Percentiles rank a stretch among this genome's conserved stretches.
Conservation (phyloP, 1,140 invertebrate genomes). For the Copidosoma floridanum region DNA sequence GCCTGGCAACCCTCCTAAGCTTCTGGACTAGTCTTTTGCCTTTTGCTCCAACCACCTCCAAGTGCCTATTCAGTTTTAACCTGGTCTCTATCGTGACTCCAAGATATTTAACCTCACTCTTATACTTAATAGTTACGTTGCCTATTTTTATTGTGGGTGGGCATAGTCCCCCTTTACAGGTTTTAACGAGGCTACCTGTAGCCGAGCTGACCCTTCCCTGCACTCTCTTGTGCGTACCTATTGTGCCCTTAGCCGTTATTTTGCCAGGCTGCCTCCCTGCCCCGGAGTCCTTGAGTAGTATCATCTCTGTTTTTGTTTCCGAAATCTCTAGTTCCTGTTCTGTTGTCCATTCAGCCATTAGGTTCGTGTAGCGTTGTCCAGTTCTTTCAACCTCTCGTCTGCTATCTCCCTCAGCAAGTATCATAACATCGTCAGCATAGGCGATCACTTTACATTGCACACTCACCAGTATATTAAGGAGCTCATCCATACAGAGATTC, state of each 20-base stretch:
- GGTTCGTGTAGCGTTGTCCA: background rate
- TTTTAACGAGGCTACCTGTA: background rate
- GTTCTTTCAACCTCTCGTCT: background rate
- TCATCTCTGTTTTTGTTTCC: background rate
- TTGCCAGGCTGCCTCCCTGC: background rate
- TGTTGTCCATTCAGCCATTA: conserved; percentile 26
- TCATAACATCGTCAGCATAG: background rate
- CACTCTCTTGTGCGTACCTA: background rate
- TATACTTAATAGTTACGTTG: background rate
- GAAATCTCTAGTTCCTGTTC: conserved; percentile 12
- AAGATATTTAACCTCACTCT: conserved; percentile 8
- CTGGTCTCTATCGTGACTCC: conserved; percentile 8
- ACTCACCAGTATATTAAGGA: background rate
- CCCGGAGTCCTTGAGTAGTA: background rate
- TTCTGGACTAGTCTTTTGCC: background rate
- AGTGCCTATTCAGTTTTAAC: background rate
- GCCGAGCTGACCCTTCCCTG: background rate
- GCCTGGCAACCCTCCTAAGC: conserved; percentile 8
- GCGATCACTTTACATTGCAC: background rate
- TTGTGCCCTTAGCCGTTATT: background rate
- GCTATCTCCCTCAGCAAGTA: conserved; percentile 26
- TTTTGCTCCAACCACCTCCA: background rate
- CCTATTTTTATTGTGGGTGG: background rate
- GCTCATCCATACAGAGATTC: conserved; percentile 27
- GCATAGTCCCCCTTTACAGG: background rate